Base-by-base conservation (phyloP, 2,797 vertebrate genomes). In the Myotis findleyi region DNA sequence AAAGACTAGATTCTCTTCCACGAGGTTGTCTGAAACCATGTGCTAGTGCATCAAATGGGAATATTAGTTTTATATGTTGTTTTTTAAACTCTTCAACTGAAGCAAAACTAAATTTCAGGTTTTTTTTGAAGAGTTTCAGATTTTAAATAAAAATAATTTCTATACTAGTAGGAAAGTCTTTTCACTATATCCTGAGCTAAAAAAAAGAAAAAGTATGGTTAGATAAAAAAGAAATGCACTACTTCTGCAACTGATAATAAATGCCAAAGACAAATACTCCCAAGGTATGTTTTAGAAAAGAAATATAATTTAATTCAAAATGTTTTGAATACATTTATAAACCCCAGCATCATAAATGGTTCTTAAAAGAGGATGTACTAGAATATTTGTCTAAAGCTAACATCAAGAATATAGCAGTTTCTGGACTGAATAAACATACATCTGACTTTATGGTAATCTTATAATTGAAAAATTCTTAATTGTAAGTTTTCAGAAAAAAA, bases 61-160 rank as follows among this genome's bases (percentile, higher is more conserved):
- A 83, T 76, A 75, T 73, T 87, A 21, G 4, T 89, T 95, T 88
- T 8, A 36, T 66, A 10, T 71, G 27, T 66, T 85, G 41, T 44
- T 4, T 84, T 76, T 77, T 69, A 55, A 87, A 79, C 4, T 64
- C 2, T 36, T 90, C 23, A 53, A 27, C 16, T 1, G 84, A 75
- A 59, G 7, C 23, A 47, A 92, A 73, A 68, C 36, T 10, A 59
- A 89, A 89, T 64, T 95, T 75, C 83, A 59, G 12, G n/a, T 94
- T 82, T 71, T 64, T 64, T 80, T 95, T 36, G 80, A 77, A 87
- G 5, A 25, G 4, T 80, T 87, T 80, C 14, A 41, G 3, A 77
- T 79, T 81, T 92, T 82, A 88, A 94, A 80, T 79, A 62, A 87
- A 91, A 80, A 33, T 36, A 36, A 57, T 57, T 95, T 95, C 66